Percentiles rank a stretch among this genome's conserved stretches.
phyloP scores from a whole-genome alignment of 2,888 invertebrate species.

The Nymphalis c-album region DNA sequence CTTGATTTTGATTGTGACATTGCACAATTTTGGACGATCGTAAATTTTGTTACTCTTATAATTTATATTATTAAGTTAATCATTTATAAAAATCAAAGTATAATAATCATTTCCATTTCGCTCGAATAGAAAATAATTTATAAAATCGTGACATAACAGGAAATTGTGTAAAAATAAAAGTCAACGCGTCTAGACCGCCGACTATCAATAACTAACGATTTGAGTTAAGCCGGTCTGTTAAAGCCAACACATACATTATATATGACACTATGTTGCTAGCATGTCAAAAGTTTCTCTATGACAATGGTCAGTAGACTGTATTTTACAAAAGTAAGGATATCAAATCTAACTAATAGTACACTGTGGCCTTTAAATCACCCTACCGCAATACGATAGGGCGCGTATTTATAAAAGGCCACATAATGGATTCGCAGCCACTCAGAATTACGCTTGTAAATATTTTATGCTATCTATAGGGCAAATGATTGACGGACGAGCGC shows the following conservation, averaged over 20 bases:
- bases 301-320: constrained; percentile 3
- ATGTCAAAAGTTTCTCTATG: constrained; percentile 8
- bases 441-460: constrained; percentile 77
- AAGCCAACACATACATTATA: constrained; percentile 25
- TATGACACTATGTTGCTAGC: background rate
- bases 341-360: constrained; percentile 22
- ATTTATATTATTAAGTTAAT: background rate
- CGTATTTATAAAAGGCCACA: constrained; percentile 58
- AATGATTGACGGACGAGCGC: constrained; percentile 70
- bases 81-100: background rate
- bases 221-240: constrained; percentile 60
- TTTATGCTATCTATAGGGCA: constrained; percentile 68
- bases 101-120: constrained; percentile 10
- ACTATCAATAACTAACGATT: constrained; percentile 71
- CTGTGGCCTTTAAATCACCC: constrained; percentile 47
- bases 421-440: constrained; percentile 74
- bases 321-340: constrained; percentile 8
- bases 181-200: constrained; percentile 64
- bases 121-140: constrained; percentile 39
- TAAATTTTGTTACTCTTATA: constrained; percentile 14
- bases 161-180: constrained; percentile 56
- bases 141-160: constrained; percentile 69
- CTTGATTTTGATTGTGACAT: constrained; percentile 38
- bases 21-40: constrained; percentile 28
- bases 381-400: constrained; percentile 47